Percentiles rank a stretch among this genome's conserved stretches.
Conservation (phyloP, 2,113 vertebrate genomes). For the Rhea americana region DNA sequence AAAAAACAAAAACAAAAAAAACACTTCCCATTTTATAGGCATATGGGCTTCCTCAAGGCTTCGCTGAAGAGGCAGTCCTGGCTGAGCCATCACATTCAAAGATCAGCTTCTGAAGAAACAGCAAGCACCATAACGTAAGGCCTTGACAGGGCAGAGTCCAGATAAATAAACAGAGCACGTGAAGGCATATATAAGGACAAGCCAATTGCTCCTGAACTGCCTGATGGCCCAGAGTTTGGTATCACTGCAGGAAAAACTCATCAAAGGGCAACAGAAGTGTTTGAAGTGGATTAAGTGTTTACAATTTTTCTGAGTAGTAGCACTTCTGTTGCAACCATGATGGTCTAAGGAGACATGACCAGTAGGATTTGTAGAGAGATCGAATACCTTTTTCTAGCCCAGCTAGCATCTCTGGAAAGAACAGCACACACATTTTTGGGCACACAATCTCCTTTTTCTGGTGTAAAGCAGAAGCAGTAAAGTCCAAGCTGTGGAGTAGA, state of each 20-base stretch:
- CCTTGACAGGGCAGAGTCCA: neutral
- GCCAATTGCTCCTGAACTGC: rapidly evolving
- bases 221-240: rapidly evolving
- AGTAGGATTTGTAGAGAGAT: neutral
- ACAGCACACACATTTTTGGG: neutral
- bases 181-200: neutral
- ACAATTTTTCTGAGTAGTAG: neutral
- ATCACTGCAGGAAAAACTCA: neutral
- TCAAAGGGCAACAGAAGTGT: rapidly evolving
- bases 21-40: neutral
- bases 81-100: neutral
- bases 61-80: neutral
- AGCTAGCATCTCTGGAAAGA: neutral
- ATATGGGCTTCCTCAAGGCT: neutral
- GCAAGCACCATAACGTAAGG: neutral
- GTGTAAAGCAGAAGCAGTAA: neutral
- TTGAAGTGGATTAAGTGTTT: neutral
- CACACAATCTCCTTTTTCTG: neutral
- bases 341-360: rapidly evolving
- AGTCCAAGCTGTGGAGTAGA: neutral
- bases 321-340: neutral
- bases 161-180: neutral
- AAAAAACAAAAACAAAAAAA: neutral
- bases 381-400: neutral
- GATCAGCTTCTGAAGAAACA: neutral